These are phyloP conservation scores for Thereva nobilitata DNA, from an alignment of 2,888 invertebrate species.

Conservation along the genomic window DNA sequence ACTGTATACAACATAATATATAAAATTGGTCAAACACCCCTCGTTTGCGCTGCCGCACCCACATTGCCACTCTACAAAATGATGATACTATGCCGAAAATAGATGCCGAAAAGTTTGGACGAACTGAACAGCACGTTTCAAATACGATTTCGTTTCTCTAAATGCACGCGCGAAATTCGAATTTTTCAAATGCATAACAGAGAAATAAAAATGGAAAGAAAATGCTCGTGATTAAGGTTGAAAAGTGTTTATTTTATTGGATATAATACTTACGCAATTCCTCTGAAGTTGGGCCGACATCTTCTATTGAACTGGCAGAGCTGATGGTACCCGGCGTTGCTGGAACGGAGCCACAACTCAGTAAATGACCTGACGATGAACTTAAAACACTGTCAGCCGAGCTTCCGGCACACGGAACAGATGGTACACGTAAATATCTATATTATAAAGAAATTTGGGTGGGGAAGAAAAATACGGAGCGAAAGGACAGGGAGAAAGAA, in stretches of 20 bases:
- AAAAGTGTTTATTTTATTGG: not conserved
- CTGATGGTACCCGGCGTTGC: conserved; percentile 69
- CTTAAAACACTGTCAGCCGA: conserved; percentile 62
- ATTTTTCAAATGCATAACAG: no score
- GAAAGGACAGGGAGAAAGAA: not conserved
- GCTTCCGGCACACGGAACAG: conserved; percentile 59
- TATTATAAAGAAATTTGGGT: conserved; percentile 20
- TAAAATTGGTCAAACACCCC: no score
- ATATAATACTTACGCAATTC: conserved; percentile 48
- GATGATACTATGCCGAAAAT: no score
- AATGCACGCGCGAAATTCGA: no score
- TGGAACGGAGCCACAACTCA: conserved; percentile 62
- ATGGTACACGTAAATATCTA: conserved; percentile 61
- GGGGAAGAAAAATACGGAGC: conserved; percentile 4
- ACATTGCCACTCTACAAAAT: no score
- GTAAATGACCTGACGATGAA: conserved; percentile 57
- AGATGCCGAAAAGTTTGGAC: no score
- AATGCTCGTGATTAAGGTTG: not conserved
- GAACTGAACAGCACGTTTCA: no score
- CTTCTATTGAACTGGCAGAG: conserved; percentile 76
- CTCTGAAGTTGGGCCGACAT: conserved; percentile 55
- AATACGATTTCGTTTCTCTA: no score
- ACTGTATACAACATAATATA: no score
- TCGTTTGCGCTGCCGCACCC: no score
- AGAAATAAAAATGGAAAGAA: not conserved